These are phyloP conservation scores for Hydrochoerus hydrochaeris DNA, from an alignment of 2,113 vertebrate genomes.

Conservation along the genomic window DNA sequence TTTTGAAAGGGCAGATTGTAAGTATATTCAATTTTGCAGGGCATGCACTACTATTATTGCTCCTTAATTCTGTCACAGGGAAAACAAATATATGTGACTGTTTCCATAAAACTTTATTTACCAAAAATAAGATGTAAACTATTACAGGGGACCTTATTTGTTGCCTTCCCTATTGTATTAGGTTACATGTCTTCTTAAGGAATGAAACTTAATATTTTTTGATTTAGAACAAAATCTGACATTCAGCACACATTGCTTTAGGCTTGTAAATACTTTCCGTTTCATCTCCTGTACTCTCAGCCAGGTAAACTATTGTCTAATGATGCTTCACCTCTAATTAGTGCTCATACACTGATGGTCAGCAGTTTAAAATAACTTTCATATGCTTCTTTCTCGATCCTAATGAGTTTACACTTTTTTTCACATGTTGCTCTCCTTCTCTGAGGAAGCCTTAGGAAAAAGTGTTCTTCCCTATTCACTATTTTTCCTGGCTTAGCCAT, in stretches of 20 bases:
- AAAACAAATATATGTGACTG: background rate
- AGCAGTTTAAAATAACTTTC: background rate
- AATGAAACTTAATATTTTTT: background rate
- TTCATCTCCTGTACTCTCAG: background rate
- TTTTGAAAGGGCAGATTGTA: background rate
- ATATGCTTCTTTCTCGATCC: background rate
- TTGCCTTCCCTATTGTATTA: background rate
- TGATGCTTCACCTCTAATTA: background rate
- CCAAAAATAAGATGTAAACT: background rate
- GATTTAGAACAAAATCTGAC: background rate
- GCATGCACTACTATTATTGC: background rate
- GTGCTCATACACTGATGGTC: background rate
- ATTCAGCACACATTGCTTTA: background rate
- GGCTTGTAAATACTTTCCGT: background rate
- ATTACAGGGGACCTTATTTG: background rate
- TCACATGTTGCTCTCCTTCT: background rate
- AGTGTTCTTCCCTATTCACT: background rate
- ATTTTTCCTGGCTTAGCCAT: background rate
- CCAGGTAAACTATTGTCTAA: background rate
- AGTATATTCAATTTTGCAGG: background rate
- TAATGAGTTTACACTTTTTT: background rate
- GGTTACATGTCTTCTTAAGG: background rate
- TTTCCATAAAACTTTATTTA: slow-evolving; percentile 6
- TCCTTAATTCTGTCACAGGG: background rate
- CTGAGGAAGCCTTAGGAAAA: background rate